Evolutionary conservation across 2,888 invertebrate species (phyloP), one percentile per base, ranked within the genome.

Genomic region (Mamestra brassicae): DNA sequence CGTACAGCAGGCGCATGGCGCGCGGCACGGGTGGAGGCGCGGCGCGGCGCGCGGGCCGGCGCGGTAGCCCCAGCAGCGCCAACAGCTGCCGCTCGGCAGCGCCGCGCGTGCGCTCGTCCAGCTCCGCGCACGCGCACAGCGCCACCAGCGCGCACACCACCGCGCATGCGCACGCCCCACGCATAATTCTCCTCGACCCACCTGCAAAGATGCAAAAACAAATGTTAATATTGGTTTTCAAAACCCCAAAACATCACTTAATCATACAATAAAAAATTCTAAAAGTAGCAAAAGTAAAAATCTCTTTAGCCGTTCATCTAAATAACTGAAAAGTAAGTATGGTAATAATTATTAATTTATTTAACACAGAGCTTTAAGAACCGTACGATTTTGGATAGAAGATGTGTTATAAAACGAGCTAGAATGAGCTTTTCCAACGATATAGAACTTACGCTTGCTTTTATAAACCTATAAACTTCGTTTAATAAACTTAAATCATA

Each of bases 1-100:
- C 95, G 96, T 99, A 99, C 82, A 99, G 97, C 91, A 98, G 97
- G 93, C 98, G 97, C 97, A 99, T 97, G 88, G 98, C 98, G 90
- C 98, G 97, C 79, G 99, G 99, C 91, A 99, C 97, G 70, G 96
- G 95, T 75, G 97, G 95, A 54, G 95, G 91, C 78, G 94, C 93
- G 85, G 95, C 94, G 83, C 95, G 92, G 80, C 97, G 92, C 92
- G 95, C 82, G 97, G 98, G 94, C 96, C 93, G 97, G 92, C 90
- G 97, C 95, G 92, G 94, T 88, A 98, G 95, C 42, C 96, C 96
- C 92, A 95, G 93, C 93, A 95, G 91, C 89, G 95, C 90, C 89
- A 96, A 93, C 92, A 96, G 92, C 91, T 96, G 95, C 85, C 92
- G 92, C 94, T 96, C 96, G 88, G 95, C 95, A 85, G 94, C 96